A percentile compares a stretch with the other conserved stretches of the same genome.
Conservation (phyloP, 2,797 vertebrate species). For the Dipus sagitta region DNA sequence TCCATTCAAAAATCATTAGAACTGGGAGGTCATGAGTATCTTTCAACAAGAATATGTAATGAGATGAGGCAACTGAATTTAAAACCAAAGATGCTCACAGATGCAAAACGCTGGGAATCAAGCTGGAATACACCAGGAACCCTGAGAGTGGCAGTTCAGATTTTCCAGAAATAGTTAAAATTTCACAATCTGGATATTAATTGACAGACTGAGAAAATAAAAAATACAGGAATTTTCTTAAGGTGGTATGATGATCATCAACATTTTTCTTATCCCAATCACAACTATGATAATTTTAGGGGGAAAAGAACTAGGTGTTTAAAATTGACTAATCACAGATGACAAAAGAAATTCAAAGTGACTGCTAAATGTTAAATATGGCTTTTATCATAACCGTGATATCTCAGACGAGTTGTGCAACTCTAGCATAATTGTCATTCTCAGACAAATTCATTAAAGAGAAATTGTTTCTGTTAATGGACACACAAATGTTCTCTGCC, state of each 20-base stretch:
- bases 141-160: not conserved
- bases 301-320: not conserved
- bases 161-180: constrained; percentile 41
- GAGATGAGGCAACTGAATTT: constrained; percentile 63
- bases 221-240: constrained; percentile 51
- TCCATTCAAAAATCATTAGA: constrained; percentile 41
- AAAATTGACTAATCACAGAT: constrained; percentile 35
- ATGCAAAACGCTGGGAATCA: constrained; percentile 11
- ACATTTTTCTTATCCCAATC: constrained; percentile 45
- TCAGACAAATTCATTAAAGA: constrained; percentile 71
- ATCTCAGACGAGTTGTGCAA: constrained; percentile 42
- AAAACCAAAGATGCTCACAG: constrained; percentile 56
- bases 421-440: constrained; percentile 47
- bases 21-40: constrained; percentile 28
- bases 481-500: constrained; percentile 49
- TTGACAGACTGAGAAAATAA: not conserved
- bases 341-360: constrained; percentile 59
- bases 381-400: constrained; percentile 53
- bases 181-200: constrained; percentile 20
- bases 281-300: constrained; percentile 29
- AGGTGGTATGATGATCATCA: not conserved
- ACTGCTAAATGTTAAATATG: constrained; percentile 44
- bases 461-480: constrained; percentile 63
- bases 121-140: not conserved
- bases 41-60: constrained; percentile 61